Evolutionary conservation across 2,797 vertebrate species (phyloP), one percentile per base, ranked within the genome.

Genomic region (Phaenicophaeus curvirostris): DNA sequence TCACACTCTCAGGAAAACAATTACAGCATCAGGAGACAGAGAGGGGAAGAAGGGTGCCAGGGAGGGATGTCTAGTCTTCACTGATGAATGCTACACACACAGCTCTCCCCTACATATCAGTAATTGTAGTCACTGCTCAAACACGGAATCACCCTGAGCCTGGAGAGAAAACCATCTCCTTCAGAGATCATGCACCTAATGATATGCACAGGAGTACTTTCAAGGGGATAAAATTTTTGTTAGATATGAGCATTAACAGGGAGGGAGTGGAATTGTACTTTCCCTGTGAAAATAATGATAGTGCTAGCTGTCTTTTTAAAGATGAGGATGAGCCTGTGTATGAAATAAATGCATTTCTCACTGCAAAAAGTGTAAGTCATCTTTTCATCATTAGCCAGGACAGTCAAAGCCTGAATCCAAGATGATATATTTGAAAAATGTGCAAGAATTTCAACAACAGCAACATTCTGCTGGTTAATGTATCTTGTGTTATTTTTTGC

Each of bases 291-390:
- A 88, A 71, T 58, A 89, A 69, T 33, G 37, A 78, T 72, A 87
- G 41, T 68, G 55, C 42, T 93, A 83, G 50, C 61, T 96, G 82
- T 90, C 85, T 96, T 94, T 94, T 85, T 87, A 54, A 96, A 65
- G 15, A 63, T 68, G 51, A 79, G 81, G 20, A 42, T 85, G 39
- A 89, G 55, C 18, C 37, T 11, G 14, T 93, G 71, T 93, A 95
- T 65, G 25, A 96, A 95, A 96, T 95, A 96, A 96, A 94, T 68
- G 83, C 55, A 67, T 74, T 80, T 95, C 80, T 86, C 80, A 96
- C 85, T 88, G 88, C 91, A 96, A 28, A 79, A 67, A 2, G 0
- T 58, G 50, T 84, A 74, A 93, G 62, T 24, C 17, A 25, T 68
- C 9, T 14, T 85, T 85, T 89, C 6, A 3, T 91, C 58, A 54